Evolutionary conservation across 2,113 vertebrate species (phyloP).

Genomic region (Grammomys dolichurus): DNA sequence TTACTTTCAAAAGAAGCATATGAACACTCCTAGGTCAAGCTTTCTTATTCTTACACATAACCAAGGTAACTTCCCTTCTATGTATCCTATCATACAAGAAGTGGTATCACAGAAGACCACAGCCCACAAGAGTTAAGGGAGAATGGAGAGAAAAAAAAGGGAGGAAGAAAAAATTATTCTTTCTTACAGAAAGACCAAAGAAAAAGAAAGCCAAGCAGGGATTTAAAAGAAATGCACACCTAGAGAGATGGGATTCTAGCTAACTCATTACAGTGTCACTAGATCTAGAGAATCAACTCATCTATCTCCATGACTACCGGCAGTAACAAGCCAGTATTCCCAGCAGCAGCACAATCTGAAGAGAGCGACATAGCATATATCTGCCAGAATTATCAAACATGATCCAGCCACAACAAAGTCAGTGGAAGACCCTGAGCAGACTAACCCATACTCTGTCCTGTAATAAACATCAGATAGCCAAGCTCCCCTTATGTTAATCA

Average conservation of each 20-base stretch:
- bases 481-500: background rate
- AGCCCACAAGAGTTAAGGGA: background rate
- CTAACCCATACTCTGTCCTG: fast-evolving
- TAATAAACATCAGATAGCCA: background rate
- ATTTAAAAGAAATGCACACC: background rate
- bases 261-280: background rate
- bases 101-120: too few relatives aligned
- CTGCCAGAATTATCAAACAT: background rate
- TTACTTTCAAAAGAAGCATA: background rate
- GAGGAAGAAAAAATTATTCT: background rate
- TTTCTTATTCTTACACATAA: background rate
- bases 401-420: background rate
- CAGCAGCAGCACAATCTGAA: background rate
- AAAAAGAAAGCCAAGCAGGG: background rate
- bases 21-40: background rate
- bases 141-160: background rate
- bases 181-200: background rate
- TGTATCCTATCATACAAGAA: background rate
- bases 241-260: background rate
- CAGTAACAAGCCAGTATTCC: background rate
- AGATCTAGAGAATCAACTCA: background rate
- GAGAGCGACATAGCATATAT: background rate
- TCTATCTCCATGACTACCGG: background rate
- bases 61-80: background rate
- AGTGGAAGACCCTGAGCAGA: background rate